These are phyloP conservation scores for Lethrus apterus DNA, from an alignment of 1,140 invertebrate genomes.

Conservation along the genomic window DNA sequence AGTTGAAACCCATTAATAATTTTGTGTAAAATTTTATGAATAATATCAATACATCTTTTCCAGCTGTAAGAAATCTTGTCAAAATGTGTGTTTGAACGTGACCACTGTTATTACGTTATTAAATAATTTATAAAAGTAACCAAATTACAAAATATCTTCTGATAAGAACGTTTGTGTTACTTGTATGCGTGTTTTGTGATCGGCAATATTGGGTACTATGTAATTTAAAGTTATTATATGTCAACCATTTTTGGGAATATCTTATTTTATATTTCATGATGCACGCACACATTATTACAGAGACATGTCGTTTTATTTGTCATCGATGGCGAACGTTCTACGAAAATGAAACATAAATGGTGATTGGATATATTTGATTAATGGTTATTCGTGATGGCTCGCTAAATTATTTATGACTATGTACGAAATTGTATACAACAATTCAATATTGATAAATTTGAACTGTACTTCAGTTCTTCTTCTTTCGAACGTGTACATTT, in stretches of 20 bases:
- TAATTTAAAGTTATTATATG: constrained; percentile 27
- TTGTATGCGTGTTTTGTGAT: constrained; percentile 19
- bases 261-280: constrained; percentile 28
- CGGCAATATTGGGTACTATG: constrained; percentile 19
- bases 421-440: constrained; percentile 4
- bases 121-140: too few species aligned
- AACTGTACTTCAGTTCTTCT: background rate
- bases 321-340: constrained; percentile 13
- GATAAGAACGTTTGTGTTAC: too few species aligned
- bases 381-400: constrained; percentile 16
- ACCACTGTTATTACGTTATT: too few species aligned
- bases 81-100: too few species aligned
- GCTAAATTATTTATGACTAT: constrained; percentile 9
- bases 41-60: too few species aligned
- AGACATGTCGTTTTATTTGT: constrained; percentile 6
- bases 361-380: constrained; percentile 18
- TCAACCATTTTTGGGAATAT: constrained; percentile 25
- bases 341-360: constrained; percentile 11
- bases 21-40: too few species aligned
- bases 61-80: too few species aligned
- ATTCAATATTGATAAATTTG: constrained; percentile 9
- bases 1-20: too few species aligned
- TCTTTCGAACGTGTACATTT: background rate
- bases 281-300: constrained; percentile 13
- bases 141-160: too few species aligned